Percentiles rank a stretch among this genome's conserved stretches.
Conservation (phyloP, 1,140 invertebrate species). For the Lepidurus apus region DNA sequence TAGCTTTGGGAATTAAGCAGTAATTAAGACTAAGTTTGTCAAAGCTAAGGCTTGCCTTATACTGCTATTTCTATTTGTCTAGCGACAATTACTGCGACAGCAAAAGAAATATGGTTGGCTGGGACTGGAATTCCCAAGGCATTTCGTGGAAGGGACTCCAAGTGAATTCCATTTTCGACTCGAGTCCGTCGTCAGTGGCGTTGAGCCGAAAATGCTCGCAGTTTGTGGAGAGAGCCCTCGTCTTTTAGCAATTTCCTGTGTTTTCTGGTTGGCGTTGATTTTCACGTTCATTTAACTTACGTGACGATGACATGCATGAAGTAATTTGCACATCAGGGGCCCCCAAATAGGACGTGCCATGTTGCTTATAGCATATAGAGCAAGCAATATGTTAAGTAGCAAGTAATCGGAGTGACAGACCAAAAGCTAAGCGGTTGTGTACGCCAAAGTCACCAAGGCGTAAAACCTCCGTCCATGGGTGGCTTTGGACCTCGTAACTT, state of each 20-base stretch:
- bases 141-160: too few relatives aligned
- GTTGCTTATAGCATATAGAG: not conserved
- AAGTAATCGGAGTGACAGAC: conserved; percentile 1
- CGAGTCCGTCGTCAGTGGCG: not conserved
- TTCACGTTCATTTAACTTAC: not conserved
- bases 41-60: too few relatives aligned
- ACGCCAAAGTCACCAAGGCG: conserved; percentile 3
- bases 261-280: not conserved
- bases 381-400: conserved; percentile 19
- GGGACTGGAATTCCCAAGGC: too few relatives aligned
- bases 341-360: not conserved
- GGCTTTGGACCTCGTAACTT: not conserved
- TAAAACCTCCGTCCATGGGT: not conserved
- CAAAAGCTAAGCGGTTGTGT: not conserved
- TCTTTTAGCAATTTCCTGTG: not conserved
- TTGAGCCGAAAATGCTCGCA: not conserved
- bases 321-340: not conserved
- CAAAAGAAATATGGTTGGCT: too few relatives aligned
- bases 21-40: too few relatives aligned
- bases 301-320: not conserved
- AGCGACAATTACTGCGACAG: too few relatives aligned
- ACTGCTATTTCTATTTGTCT: too few relatives aligned
- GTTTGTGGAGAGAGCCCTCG: not conserved
- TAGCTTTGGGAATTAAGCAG: too few relatives aligned
- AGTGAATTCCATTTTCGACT: too few relatives aligned